Percentiles rank a stretch among this genome's conserved stretches.
Conservation (phyloP, 1,140 invertebrate species). For the Hestina assimilis region DNA sequence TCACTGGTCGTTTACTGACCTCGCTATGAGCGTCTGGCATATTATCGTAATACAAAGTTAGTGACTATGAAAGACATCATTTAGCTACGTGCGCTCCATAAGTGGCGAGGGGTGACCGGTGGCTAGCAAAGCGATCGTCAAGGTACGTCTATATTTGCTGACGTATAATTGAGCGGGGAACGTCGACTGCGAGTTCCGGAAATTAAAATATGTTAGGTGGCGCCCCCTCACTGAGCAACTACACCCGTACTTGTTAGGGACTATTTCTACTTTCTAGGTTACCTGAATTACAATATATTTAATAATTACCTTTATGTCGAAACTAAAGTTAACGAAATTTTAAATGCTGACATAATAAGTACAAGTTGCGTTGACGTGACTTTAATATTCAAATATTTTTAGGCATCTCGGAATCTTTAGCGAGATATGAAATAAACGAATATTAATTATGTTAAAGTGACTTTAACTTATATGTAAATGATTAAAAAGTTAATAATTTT, state of each 20-base stretch:
- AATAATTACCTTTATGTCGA: no score
- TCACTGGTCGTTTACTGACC: no score
- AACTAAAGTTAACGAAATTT: no score
- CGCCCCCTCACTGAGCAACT: conserved; percentile 19
- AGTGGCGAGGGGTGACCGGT: conserved; percentile 17
- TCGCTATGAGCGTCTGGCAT: no score
- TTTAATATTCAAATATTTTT: no score
- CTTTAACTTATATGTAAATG: no score
- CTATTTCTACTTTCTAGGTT: neutral
- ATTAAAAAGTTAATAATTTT: no score
- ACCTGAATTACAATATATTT: neutral
- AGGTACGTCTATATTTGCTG: conserved; percentile 44
- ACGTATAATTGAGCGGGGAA: conserved; percentile 44
- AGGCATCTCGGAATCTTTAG: no score
- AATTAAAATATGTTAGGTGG: conserved; percentile 66
- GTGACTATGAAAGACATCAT: neutral
- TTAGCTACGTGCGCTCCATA: neutral
- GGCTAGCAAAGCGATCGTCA: conserved; percentile 11
- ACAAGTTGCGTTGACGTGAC: neutral
- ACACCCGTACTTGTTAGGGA: conserved; percentile 1
- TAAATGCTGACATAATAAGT: no score
- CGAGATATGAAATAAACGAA: no score
- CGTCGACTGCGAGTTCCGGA: conserved; percentile 56
- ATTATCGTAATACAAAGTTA: neutral
- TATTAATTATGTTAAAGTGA: no score